Evolutionary conservation across 2,888 invertebrate species (phyloP).

Genomic region (Meteorus cinctellus): DNA sequence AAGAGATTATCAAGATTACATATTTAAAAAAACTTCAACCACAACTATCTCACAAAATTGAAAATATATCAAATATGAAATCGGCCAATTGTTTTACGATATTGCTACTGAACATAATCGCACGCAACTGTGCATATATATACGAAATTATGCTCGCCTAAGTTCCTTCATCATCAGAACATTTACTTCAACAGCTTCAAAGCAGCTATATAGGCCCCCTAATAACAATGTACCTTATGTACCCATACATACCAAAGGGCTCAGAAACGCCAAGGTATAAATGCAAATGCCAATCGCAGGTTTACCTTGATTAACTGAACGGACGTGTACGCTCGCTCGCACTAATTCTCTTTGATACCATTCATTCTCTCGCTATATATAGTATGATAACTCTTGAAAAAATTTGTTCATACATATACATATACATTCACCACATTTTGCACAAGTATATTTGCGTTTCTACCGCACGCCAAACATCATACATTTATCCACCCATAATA

Average conservation of each 20-base stretch:
- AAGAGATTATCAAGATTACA: too few relatives aligned
- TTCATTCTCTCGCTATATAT: not conserved
- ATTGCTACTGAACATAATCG: not conserved
- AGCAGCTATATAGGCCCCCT: not conserved
- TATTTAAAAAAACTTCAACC: too few relatives aligned
- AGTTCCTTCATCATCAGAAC: not conserved
- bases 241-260: not conserved
- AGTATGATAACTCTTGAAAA: not conserved
- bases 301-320: not conserved
- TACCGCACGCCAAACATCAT: not conserved
- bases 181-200: conserved; percentile 5
- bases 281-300: not conserved
- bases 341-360: not conserved
- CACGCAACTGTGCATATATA: not conserved
- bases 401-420: not conserved
- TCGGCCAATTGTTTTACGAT: not conserved
- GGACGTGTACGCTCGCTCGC: not conserved
- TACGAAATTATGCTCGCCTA: not conserved
- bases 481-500: not conserved
- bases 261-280: not conserved
- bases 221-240: not conserved
- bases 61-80: not conserved
- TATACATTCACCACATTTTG: not conserved
- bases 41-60: not conserved
- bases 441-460: not conserved